Evolutionary conservation across 2,113 vertebrate genomes (phyloP).

Genomic region (Carettochelys insculpta): DNA sequence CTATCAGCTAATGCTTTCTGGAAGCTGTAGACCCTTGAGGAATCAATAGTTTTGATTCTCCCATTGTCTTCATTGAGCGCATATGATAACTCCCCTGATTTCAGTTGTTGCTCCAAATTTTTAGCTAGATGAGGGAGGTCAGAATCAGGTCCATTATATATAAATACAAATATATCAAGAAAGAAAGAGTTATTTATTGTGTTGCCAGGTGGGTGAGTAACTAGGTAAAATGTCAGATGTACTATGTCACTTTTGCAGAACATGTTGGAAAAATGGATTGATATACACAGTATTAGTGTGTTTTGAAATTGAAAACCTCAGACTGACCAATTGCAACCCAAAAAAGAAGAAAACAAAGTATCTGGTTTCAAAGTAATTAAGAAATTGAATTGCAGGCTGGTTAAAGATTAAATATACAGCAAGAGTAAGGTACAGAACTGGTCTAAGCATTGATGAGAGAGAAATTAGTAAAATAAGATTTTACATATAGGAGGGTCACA

Average conservation of each 20-base stretch:
- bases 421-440: neutral
- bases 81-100: neutral
- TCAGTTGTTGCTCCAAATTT: neutral
- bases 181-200: neutral
- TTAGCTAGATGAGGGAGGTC: neutral
- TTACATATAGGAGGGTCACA: neutral
- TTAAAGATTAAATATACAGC: neutral
- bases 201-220: neutral
- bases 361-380: conserved; percentile 8
- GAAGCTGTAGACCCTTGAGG: neutral
- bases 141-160: neutral
- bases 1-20: neutral
- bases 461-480: neutral
- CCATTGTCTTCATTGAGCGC: neutral
- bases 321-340: neutral
- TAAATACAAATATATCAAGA: neutral
- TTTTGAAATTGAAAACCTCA: conserved; percentile 41
- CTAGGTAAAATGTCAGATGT: neutral
- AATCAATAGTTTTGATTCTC: rapidly evolving
- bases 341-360: neutral
- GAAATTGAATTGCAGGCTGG: neutral
- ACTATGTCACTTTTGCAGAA: neutral
- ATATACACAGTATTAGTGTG: neutral
- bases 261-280: rapidly evolving
- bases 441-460: neutral